These are phyloP conservation scores for Perccottus glenii DNA, from an alignment of 2,113 vertebrate species.

Conservation along the genomic window DNA sequence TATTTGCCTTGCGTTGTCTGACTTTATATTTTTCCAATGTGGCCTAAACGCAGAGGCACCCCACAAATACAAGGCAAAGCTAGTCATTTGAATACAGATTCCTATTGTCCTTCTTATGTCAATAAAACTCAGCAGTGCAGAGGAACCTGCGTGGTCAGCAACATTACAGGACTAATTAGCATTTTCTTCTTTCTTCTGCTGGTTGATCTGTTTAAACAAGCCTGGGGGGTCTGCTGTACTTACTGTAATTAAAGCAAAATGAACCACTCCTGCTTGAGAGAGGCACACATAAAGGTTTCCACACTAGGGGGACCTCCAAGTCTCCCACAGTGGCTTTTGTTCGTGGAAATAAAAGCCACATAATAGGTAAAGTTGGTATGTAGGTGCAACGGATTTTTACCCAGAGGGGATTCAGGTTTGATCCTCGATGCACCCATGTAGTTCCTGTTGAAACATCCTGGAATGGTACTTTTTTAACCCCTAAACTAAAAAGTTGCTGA, in stretches of 20 bases:
- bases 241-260: constrained; percentile 78
- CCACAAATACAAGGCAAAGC: constrained; percentile 44
- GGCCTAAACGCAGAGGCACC: constrained; percentile 12
- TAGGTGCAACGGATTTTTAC: constrained; percentile 26
- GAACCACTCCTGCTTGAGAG: constrained; percentile 58
- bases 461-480: constrained; percentile 51
- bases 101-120: constrained; percentile 77
- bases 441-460: constrained; percentile 25
- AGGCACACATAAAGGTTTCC: constrained; percentile 54
- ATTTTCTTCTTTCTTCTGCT: constrained; percentile 78
- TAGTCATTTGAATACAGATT: constrained; percentile 75
- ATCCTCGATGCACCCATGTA: constrained; percentile 19
- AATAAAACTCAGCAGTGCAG: constrained; percentile 74
- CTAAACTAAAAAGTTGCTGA: constrained; percentile 68
- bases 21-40: constrained; percentile 28
- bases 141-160: constrained; percentile 76
- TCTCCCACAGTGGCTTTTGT: constrained; percentile 56
- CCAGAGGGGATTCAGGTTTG: constrained; percentile 20
- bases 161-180: constrained; percentile 77
- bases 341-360: constrained; percentile 34
- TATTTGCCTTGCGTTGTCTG: constrained; percentile 27
- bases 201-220: constrained; percentile 78
- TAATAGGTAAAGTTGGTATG: constrained; percentile 50
- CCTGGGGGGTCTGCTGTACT: constrained; percentile 73
- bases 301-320: constrained; percentile 41